Evolutionary conservation across 1,140 invertebrate genomes (phyloP).

Genomic region (Eriosoma lanigerum): DNA sequence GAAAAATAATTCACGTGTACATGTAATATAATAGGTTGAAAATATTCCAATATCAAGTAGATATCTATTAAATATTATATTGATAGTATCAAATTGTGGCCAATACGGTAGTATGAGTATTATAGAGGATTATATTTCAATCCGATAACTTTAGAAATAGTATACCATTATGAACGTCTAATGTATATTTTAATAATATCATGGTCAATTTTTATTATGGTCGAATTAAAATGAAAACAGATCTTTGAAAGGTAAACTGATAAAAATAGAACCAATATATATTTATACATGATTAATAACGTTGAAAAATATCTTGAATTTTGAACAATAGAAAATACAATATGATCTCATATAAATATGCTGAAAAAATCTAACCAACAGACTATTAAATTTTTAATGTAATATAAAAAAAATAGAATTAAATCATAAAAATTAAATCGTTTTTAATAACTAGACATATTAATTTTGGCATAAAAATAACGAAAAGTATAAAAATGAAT

Average conservation of each 20-base stretch:
- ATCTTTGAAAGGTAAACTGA: background rate
- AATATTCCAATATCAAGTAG: background rate
- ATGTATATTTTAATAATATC: background rate
- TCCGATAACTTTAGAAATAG: background rate
- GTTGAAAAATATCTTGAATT: background rate
- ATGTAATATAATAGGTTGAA: background rate
- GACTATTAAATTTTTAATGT: too few species aligned
- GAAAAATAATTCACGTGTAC: background rate
- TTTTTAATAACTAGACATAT: too few species aligned
- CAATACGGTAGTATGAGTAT: too few species aligned
- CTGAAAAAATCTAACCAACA: too few species aligned
- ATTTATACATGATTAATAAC: background rate
- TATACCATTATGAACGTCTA: background rate
- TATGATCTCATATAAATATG: too few species aligned
- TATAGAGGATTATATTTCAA: slow-evolving; percentile 18
- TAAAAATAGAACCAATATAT: background rate
- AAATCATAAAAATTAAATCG: too few species aligned
- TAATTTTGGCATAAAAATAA: too few species aligned
- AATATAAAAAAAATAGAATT: too few species aligned
- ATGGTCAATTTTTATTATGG: background rate
- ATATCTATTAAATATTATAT: background rate
- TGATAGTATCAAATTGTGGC: background rate
- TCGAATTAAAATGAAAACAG: background rate
- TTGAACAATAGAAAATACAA: too few species aligned
- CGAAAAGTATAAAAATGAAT: too few species aligned